phyloP scores from a whole-genome alignment of 2,888 invertebrate species.

The Luperina nickerlii region DNA sequence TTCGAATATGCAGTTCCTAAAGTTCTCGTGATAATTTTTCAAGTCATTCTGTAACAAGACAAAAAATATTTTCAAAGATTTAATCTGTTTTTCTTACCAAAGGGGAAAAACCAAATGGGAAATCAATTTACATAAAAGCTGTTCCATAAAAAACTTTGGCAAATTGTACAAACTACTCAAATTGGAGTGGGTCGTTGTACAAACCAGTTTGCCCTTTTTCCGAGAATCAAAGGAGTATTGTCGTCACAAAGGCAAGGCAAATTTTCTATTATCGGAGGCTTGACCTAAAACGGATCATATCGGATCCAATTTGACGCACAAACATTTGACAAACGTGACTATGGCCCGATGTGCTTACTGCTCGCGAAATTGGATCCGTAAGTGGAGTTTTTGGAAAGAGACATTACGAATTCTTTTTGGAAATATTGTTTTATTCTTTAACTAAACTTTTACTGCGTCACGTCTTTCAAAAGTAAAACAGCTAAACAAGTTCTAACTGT shows the following conservation, averaged over 20 bases:
- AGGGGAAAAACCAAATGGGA: neutral
- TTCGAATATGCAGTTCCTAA: slow-evolving; percentile 16
- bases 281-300: slow-evolving; percentile 63
- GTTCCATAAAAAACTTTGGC: slow-evolving; percentile 50
- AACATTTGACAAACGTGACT: slow-evolving; percentile 66
- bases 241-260: slow-evolving; percentile 52
- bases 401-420: slow-evolving; percentile 27
- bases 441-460: slow-evolving; percentile 10
- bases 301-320: slow-evolving; percentile 64
- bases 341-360: slow-evolving; percentile 44
- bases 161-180: slow-evolving; percentile 58
- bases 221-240: slow-evolving; percentile 50
- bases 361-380: slow-evolving; percentile 48
- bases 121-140: slow-evolving; percentile 55
- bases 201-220: slow-evolving; percentile 58
- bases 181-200: slow-evolving; percentile 51
- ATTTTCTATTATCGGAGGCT: slow-evolving; percentile 59
- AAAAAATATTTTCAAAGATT: slow-evolving; percentile 11
- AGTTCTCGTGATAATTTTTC: neutral
- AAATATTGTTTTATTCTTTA: neutral
- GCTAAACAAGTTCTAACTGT: neutral
- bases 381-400: slow-evolving; percentile 33
- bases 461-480: neutral
- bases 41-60: neutral
- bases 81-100: slow-evolving; percentile 26